Percentiles rank a stretch among this genome's conserved stretches.
Evolutionary conservation across 2,113 vertebrate genomes (phyloP).

Genomic region (Corythaeola cristata): DNA sequence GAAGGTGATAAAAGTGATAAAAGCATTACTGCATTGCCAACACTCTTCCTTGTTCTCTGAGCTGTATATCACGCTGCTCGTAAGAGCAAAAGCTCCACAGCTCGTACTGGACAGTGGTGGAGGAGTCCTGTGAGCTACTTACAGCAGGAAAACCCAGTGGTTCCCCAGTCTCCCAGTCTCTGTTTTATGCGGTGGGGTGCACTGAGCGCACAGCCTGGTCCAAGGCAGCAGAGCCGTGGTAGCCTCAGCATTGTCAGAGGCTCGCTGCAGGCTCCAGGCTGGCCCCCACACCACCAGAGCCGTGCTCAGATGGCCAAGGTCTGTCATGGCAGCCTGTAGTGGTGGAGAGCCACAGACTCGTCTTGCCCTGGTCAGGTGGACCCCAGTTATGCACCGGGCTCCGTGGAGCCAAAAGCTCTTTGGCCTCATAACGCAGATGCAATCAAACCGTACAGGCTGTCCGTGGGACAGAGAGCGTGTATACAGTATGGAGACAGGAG

Average conservation of each 20-base stretch:
- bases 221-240: not conserved
- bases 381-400: not conserved
- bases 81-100: not conserved
- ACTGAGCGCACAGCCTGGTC: not conserved
- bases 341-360: accelerated
- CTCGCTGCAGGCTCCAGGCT: not conserved
- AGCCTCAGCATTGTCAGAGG: not conserved
- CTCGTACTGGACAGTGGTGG: not conserved
- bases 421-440: not conserved
- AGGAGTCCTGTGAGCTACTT: not conserved
- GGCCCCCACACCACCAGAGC: not conserved
- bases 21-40: slow-evolving; percentile 51
- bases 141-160: not conserved
- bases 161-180: not conserved
- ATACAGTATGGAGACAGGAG: not conserved
- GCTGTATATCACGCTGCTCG: not conserved
- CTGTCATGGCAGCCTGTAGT: not conserved
- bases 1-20: slow-evolving; percentile 65
- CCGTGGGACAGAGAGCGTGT: not conserved
- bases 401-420: not conserved
- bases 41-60: slow-evolving; percentile 34
- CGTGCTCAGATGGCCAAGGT: not conserved
- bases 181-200: not conserved
- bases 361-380: not conserved
- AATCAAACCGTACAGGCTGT: not conserved